Evolutionary conservation across 2,113 vertebrate species (phyloP).

Genomic region (Ailurus styani): DNA sequence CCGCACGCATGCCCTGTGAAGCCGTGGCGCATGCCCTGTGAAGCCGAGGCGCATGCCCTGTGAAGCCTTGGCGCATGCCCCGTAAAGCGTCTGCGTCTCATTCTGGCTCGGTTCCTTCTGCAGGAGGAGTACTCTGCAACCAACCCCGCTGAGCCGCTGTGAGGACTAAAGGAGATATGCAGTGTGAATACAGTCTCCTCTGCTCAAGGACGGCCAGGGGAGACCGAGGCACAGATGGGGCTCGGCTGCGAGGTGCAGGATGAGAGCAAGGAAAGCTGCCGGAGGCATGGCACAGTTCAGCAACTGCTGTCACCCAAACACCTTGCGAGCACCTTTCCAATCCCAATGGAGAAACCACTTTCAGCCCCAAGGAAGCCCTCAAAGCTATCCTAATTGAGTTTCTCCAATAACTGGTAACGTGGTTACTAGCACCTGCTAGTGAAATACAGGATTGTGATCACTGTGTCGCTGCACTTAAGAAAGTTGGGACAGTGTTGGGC

Average conservation of each 20-base stretch:
- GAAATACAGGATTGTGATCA: not conserved
- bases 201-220: not conserved
- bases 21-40: not conserved
- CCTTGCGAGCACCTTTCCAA: not conserved
- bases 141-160: too few relatives aligned
- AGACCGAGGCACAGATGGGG: fast-evolving
- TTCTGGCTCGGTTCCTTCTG: not conserved
- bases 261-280: not conserved
- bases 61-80: not conserved
- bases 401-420: not conserved
- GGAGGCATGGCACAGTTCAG: not conserved
- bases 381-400: not conserved
- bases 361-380: not conserved
- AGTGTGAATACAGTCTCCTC: not conserved
- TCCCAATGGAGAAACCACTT: not conserved
- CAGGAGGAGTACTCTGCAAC: not conserved
- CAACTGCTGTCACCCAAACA: not conserved
- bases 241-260: not conserved
- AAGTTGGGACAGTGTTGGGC: not conserved
- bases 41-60: not conserved
- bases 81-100: not conserved
- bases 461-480: not conserved
- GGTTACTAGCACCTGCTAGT: not conserved
- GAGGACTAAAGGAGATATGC: not conserved
- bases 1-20: not conserved